Evolutionary conservation across 2,888 invertebrate species (phyloP), one percentile per base, ranked within the genome.

Genomic region (Psylliodes chrysocephalus): DNA sequence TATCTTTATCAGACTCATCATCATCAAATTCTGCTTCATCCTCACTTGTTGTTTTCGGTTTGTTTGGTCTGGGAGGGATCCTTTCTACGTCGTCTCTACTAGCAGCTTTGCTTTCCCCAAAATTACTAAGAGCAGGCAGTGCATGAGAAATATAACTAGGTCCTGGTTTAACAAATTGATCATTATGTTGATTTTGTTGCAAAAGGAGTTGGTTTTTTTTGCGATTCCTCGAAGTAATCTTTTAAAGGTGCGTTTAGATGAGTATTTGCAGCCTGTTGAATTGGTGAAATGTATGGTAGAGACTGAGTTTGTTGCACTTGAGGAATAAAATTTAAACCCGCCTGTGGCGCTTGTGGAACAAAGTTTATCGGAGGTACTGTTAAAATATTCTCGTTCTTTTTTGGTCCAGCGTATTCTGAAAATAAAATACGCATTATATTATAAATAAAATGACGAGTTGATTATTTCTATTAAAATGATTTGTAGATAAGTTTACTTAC

Each of bases 221-320:
- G 77, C 0, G 79, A 71, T 64, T 78, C 74, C 42, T 81, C 79
- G 47, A 81, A 79, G 66, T 81, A 84, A 70, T 83, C 83, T 63
- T 77, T 75, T 1, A 68, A 49, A 35, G 63, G 63, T 17, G 33
- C 57, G 38, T 28, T 60, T 2, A 55, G 19, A 6, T 56, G 22
- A 12, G 51, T 54, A 22, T 47, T 60, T 8, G 64, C 35, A 2
- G 17, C 51, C 10, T 54, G 55, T 28, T 60, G 56, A 10, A 30
- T 15, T 8, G 55, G 63, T 8, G 66, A 44, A 46, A 62, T 64
- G 10, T 38, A 57, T 3, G 60, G 56, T 4, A 42, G 38, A 8
- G 51, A 14, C 35, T 62, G 49, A 15, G 57, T 30, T 17, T 60
- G 54, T 25, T 66, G 62, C 12, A 25, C 42, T 59, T 69, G 60